Conservation (phyloP, 1,140 invertebrate genomes). For the Carposina sasakii region DNA sequence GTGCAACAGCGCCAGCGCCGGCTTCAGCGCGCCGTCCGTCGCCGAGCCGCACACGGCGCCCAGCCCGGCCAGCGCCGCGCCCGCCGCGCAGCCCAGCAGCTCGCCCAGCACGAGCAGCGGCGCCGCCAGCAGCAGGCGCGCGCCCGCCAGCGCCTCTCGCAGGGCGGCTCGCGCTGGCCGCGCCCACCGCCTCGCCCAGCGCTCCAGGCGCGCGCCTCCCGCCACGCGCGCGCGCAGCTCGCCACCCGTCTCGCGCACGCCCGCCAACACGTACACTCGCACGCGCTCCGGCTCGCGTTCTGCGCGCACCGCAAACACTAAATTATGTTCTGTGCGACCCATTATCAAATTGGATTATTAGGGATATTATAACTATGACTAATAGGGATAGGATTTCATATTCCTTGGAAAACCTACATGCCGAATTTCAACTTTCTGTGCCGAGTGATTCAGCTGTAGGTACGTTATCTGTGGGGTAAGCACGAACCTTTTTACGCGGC, state of each 20-base stretch:
- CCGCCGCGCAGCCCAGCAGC: conserved; percentile 9
- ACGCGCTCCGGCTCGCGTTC: conserved; percentile 4
- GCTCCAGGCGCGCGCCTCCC: background rate
- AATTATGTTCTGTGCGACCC: too few species aligned
- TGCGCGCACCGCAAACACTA: background rate
- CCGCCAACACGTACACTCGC: conserved; percentile 13
- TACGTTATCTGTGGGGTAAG: too few species aligned
- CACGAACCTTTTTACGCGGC: too few species aligned
- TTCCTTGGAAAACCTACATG: too few species aligned
- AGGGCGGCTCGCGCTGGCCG: conserved; percentile 11
- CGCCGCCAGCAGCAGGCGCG: conserved; percentile 4
- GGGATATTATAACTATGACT: too few species aligned
- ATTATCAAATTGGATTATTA: too few species aligned
- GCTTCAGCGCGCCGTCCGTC: conserved; percentile 76
- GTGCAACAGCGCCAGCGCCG: conserved; percentile 76
- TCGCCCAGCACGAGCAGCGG: conserved; percentile 5
- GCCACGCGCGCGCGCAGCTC: conserved; percentile 1
- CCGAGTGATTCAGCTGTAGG: too few species aligned
- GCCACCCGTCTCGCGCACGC: conserved; percentile 1
- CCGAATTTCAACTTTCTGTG: too few species aligned
- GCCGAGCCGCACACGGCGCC: conserved; percentile 7
- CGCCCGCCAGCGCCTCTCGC: conserved; percentile 7
- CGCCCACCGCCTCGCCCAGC: conserved; percentile 6
- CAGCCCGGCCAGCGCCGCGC: conserved; percentile 17
- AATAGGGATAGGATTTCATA: too few species aligned